phyloP scores from a whole-genome alignment of 2,797 vertebrate genomes.

The Clarias platycephalus region DNA sequence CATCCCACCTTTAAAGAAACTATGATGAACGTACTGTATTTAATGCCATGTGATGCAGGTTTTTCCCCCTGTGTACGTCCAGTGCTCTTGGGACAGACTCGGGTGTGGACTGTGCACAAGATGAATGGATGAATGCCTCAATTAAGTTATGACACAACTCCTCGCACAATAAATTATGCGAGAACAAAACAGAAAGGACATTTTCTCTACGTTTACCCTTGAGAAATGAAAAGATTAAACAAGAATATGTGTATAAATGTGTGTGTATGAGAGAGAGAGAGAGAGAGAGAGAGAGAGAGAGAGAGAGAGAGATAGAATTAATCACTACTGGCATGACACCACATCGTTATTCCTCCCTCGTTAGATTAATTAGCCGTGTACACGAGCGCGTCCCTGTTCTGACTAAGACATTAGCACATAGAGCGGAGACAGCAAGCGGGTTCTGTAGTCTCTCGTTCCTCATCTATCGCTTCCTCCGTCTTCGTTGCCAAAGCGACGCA shows the following conservation, averaged over 20 bases:
- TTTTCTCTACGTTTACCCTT: constrained; percentile 26
- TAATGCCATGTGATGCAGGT: no score
- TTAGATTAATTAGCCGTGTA: constrained; percentile 95
- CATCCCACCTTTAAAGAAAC: no score
- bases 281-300: background rate
- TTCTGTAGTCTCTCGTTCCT: constrained; percentile 67
- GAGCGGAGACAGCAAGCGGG: constrained; percentile 74
- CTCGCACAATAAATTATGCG: background rate
- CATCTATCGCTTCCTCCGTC: constrained; percentile 42
- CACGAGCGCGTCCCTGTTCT: constrained; percentile 81
- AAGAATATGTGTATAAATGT: background rate
- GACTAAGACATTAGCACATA: constrained; percentile 81
- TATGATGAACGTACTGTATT: no score
- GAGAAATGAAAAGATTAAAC: constrained; percentile 19
- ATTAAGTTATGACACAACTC: background rate
- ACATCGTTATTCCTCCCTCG: constrained; percentile 89
- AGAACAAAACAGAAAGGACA: background rate
- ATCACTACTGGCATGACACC: constrained; percentile 90
- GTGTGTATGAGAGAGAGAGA: constrained; percentile 8
- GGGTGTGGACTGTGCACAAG: background rate
- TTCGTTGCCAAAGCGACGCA: constrained; percentile 43
- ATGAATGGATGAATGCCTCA: background rate
- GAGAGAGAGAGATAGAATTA: constrained; percentile 69
- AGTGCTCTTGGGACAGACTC: background rate
- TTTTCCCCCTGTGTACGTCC: background rate